Percentiles rank a stretch among this genome's conserved stretches.
Conservation (phyloP, 2,797 vertebrate genomes). For the Xiphophorus birchmanni region DNA sequence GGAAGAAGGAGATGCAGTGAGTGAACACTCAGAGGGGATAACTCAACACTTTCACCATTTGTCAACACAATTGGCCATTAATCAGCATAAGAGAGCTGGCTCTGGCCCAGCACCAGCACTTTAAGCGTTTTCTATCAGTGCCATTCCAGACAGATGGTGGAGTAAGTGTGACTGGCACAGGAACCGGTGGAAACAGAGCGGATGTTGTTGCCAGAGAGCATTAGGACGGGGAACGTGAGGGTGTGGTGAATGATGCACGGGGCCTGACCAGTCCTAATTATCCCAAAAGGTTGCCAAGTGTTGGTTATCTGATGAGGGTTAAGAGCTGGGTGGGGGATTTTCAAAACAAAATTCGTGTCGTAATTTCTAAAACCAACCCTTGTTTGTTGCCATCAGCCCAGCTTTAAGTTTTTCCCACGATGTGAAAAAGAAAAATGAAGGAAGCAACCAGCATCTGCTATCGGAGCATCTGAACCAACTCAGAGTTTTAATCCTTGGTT, state of each 20-base stretch:
- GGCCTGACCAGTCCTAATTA: constrained; percentile 68
- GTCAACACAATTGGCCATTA: constrained; percentile 42
- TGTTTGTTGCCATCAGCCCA: constrained; percentile 7
- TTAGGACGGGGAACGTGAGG: constrained; percentile 30
- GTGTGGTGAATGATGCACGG: constrained; percentile 22
- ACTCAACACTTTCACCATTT: constrained; percentile 4
- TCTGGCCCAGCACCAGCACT: constrained; percentile 62
- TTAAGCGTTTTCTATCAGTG: constrained; percentile 69
- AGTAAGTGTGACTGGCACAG: constrained; percentile 68
- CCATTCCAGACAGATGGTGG: constrained; percentile 69
- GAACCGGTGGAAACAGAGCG: constrained; percentile 47
- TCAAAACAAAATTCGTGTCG: constrained; percentile 3
- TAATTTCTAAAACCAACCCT: constrained; percentile 3
- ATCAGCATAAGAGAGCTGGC: constrained; percentile 32
- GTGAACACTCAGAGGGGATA: constrained; percentile 15
- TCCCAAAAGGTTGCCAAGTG: constrained; percentile 65
- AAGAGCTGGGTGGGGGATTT: constrained; percentile 22
- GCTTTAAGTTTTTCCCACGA: constrained; percentile 31
- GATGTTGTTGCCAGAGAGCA: constrained; percentile 63
- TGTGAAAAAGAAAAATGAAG: constrained; percentile 4
- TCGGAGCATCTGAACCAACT: constrained; percentile 56
- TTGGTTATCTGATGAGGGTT: constrained; percentile 47
- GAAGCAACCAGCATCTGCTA: constrained; percentile 21
- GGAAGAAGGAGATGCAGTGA: constrained; percentile 9
- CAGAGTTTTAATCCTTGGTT: constrained; percentile 63